Evolutionary conservation across 1,140 invertebrate species (phyloP), one percentile per base, ranked within the genome.

Genomic region (Philotrypesis tridentata): DNA sequence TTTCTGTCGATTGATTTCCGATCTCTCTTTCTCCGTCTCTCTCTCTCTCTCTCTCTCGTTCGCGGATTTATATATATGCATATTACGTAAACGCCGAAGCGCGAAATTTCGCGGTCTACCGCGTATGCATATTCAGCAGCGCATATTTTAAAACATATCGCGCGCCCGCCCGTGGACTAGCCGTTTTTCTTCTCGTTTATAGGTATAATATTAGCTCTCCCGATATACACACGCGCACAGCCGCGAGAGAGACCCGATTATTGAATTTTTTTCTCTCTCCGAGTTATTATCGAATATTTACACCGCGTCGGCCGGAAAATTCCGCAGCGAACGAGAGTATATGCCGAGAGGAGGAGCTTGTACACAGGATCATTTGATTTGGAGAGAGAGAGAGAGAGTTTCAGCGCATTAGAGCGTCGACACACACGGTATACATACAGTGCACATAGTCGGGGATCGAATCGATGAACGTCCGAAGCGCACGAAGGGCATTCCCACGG

Each of bases 391-490:
- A 9, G 48, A 17, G 21, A 55, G n/a, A 6, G 48, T 55, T 55
- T n/a, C 17, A 21, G 48, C 6, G 48, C 48, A 55, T 55, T 55
- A 55, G 48, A 55, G 48, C 48, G 21, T n/a, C 48, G 1, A 55
- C 48, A 8, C 5, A 40, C 37, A 40, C 37, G 12, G 8, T 14
- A 43, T 14, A 43, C 40, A 43, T 14, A 43, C 40, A 11, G 40
- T 14, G 12, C 17, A 63, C 14, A 65, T 65, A 65, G 27, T n/a
- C 63, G 63, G 6, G 17, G 63, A 65, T 65, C 9, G 63, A 65
- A 65, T 63, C 48, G 27, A 73, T 73, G n/a, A 73, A 73, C 23
- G 71, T n/a, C n/a, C n/a, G n/a, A n/a, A n/a, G n/a, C n/a, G 21
- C 31, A n/a, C 23, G 31, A n/a, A 71, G 68, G 33, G n/a, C n/a